A percentile compares a stretch with the other conserved stretches of the same genome.
Evolutionary conservation across 2,888 invertebrate genomes (phyloP).

Genomic region (Pyrochroa serraticornis): DNA sequence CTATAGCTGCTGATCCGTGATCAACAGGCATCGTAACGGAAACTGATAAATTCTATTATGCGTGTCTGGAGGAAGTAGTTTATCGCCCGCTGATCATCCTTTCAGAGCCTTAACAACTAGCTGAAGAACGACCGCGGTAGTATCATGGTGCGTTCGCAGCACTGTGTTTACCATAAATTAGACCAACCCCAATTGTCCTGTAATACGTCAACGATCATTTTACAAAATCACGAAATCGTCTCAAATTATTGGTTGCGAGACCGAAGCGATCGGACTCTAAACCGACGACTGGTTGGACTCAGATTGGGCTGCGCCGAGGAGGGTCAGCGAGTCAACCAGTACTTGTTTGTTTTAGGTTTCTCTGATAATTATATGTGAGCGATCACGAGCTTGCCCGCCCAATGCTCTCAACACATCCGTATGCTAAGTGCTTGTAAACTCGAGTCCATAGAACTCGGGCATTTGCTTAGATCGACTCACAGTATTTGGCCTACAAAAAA

Average conservation of each 20-base stretch:
- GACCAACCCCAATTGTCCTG: slow-evolving; percentile 43
- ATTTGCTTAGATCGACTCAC: slow-evolving; percentile 10
- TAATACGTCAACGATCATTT: slow-evolving; percentile 45
- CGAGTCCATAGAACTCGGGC: neutral
- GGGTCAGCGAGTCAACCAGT: slow-evolving; percentile 56
- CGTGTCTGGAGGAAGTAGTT: neutral
- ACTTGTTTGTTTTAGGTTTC: slow-evolving; percentile 58
- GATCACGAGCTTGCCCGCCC: slow-evolving; percentile 56
- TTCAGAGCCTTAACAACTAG: no score
- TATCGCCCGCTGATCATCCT: neutral
- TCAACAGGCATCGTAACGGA: no score
- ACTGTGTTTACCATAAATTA: slow-evolving; percentile 45
- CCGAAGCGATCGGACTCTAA: slow-evolving; percentile 31
- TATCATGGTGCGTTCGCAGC: slow-evolving; percentile 5
- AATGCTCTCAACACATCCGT: slow-evolving; percentile 54
- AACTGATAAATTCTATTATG: neutral
- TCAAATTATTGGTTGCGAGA: slow-evolving; percentile 47
- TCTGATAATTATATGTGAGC: slow-evolving; percentile 57
- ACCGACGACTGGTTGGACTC: slow-evolving; percentile 38
- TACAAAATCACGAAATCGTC: slow-evolving; percentile 50
- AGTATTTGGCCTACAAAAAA: no score
- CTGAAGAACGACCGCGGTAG: no score
- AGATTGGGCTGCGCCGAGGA: slow-evolving; percentile 43
- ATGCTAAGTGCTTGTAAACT: slow-evolving; percentile 46
- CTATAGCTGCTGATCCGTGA: no score